Percentiles rank a stretch among this genome's conserved stretches.
Evolutionary conservation across 2,113 vertebrate genomes (phyloP).

Genomic region (Tupaia tana): DNA sequence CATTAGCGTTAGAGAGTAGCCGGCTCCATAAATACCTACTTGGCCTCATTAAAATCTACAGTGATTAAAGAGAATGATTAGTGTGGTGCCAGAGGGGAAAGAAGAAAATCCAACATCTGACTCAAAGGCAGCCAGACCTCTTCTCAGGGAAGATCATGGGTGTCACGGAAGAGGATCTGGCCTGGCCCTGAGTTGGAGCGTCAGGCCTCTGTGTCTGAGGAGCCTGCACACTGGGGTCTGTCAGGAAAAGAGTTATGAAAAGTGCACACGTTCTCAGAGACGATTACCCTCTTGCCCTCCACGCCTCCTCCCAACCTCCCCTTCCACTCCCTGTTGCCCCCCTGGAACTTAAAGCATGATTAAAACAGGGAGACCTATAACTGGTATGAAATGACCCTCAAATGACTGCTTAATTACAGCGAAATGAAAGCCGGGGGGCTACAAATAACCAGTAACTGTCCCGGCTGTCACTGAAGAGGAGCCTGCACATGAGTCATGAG

Average conservation of each 20-base stretch:
- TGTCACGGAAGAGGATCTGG: conserved; percentile 72
- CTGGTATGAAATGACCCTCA: conserved; percentile 74
- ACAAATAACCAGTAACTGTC: conserved; percentile 83
- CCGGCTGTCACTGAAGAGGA: conserved; percentile 73
- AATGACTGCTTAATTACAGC: conserved; percentile 81
- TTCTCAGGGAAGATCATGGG: conserved; percentile 68
- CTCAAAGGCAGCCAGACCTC: conserved; percentile 68
- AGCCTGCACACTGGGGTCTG: conserved; percentile 62
- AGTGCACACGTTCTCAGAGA: conserved; percentile 76
- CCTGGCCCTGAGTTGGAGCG: conserved; percentile 1
- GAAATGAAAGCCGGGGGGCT: conserved; percentile 72
- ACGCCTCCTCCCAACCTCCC: conserved; percentile 72
- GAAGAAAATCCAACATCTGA: conserved; percentile 79
- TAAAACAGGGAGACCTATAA: conserved; percentile 60
- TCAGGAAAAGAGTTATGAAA: conserved; percentile 78
- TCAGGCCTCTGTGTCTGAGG: conserved; percentile 5
- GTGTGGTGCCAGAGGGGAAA: conserved; percentile 81
- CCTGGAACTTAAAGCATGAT: conserved; percentile 56
- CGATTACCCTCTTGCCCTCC: conserved; percentile 78
- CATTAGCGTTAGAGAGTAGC: conserved; percentile 75
- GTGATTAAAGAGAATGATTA: conserved; percentile 84
- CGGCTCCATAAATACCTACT: conserved; percentile 83
- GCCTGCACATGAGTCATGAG: conserved; percentile 72
- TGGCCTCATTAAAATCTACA: conserved; percentile 84
- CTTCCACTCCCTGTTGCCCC: conserved; percentile 66